phyloP scores from a whole-genome alignment of 2,797 vertebrate genomes.

The Graptemys geographica region DNA sequence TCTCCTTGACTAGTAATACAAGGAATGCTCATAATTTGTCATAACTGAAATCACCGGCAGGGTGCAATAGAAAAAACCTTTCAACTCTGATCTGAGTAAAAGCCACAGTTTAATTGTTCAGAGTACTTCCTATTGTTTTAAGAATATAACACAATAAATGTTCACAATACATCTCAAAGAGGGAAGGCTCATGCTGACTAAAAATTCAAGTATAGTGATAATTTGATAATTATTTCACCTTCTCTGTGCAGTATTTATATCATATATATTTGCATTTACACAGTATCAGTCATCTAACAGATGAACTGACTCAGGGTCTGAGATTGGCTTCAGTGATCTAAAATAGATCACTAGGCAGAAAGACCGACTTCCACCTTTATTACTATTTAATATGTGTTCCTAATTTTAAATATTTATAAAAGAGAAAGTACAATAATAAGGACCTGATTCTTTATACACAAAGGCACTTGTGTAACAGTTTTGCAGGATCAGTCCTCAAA shows the following conservation, averaged over 20 bases:
- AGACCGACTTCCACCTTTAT: neutral
- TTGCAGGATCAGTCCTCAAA: neutral
- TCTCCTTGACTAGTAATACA: neutral
- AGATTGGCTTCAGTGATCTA: neutral
- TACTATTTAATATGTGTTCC: neutral
- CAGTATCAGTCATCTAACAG: neutral
- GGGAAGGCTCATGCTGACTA: neutral
- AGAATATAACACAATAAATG: constrained; percentile 19
- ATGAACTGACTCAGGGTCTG: neutral
- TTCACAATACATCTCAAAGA: neutral
- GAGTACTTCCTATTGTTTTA: constrained; percentile 41
- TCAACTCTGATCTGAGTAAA: neutral
- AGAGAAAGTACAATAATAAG: neutral
- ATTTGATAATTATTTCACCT: neutral
- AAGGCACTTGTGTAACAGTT: neutral
- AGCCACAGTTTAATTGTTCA: neutral
- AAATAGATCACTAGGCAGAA: neutral
- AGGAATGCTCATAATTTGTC: neutral
- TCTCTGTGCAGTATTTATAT: neutral
- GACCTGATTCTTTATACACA: neutral
- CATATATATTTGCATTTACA: neutral
- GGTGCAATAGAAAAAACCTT: neutral
- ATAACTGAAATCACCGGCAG: constrained; percentile 6
- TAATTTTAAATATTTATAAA: neutral
- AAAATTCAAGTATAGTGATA: neutral